These are phyloP conservation scores for Brachynemurus nebulosus DNA, from an alignment of 2,888 invertebrate species.

Conservation along the genomic window DNA sequence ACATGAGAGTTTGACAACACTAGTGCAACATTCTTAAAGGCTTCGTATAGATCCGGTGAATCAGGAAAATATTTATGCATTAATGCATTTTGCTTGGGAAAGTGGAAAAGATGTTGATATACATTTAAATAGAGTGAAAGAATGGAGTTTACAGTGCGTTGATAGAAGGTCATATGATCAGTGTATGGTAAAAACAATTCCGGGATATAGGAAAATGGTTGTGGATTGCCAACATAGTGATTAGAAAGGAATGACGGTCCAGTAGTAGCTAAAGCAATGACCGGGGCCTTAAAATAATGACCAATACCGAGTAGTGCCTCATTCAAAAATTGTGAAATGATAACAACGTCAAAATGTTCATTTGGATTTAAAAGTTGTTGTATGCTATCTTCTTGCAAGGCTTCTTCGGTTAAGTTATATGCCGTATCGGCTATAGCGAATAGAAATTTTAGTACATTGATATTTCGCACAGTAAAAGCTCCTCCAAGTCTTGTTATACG, in stretches of 20 bases:
- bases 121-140: conserved; percentile 21
- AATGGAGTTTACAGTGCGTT: neutral
- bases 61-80: conserved; percentile 20
- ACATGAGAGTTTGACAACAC: conserved; percentile 23
- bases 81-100: conserved; percentile 3
- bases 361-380: neutral
- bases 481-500: too few species aligned
- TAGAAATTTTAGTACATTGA: too few species aligned
- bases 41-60: conserved; percentile 19
- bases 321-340: neutral
- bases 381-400: neutral
- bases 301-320: neutral
- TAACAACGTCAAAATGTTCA: conserved; percentile 5
- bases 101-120: neutral
- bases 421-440: too few species aligned
- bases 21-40: conserved; percentile 19
- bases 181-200: neutral
- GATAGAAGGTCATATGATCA: neutral
- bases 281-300: conserved; percentile 4
- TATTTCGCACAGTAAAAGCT: too few species aligned
- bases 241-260: neutral
- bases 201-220: neutral
- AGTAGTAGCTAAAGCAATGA: neutral
- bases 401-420: too few species aligned
- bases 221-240: conserved; percentile 3